A percentile compares a stretch with the other conserved stretches of the same genome.
These are phyloP conservation scores for Synanthedon andrenaeformis DNA, from an alignment of 2,888 invertebrate genomes.

Conservation along the genomic window DNA sequence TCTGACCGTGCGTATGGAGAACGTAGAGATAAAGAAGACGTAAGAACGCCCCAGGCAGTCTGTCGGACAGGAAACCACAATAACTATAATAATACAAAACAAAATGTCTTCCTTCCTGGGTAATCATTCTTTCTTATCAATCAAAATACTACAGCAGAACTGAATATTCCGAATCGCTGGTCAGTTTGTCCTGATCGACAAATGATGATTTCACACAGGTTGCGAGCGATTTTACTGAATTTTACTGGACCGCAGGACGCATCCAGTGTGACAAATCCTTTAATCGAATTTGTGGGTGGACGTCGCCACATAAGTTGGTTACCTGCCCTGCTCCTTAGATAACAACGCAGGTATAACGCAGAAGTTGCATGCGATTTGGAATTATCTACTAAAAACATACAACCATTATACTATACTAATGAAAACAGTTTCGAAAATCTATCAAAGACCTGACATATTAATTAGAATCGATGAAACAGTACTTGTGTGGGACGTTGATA, in stretches of 20 bases:
- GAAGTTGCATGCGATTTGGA: conserved; percentile 23
- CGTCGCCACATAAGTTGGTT: conserved; percentile 13
- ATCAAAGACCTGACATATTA: conserved; percentile 29
- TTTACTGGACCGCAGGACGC: conserved; percentile 11
- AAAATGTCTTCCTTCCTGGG: too few species aligned
- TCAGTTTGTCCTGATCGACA: too few species aligned
- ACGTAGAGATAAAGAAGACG: too few species aligned
- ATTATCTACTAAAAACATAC: conserved; percentile 17
- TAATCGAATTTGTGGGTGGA: conserved; percentile 38
- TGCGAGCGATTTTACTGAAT: neutral
- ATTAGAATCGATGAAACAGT: conserved; percentile 11
- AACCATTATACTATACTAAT: conserved; percentile 22
- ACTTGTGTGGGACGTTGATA: conserved; percentile 21
- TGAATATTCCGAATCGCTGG: too few species aligned
- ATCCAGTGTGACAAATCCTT: conserved; percentile 5
- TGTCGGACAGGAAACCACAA: too few species aligned
- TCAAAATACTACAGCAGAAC: too few species aligned
- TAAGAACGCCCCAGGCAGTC: too few species aligned
- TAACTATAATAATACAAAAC: too few species aligned
- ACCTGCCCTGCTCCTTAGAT: conserved; percentile 18
- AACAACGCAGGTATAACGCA: conserved; percentile 19
- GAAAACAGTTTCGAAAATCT: conserved; percentile 25
- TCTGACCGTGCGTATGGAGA: too few species aligned
- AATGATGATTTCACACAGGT: too few species aligned
- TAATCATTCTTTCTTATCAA: too few species aligned